A percentile compares a stretch with the other conserved stretches of the same genome.
Evolutionary conservation across 1,140 invertebrate species (phyloP).

Genomic region (Trichomalopsis sarcophagae): DNA sequence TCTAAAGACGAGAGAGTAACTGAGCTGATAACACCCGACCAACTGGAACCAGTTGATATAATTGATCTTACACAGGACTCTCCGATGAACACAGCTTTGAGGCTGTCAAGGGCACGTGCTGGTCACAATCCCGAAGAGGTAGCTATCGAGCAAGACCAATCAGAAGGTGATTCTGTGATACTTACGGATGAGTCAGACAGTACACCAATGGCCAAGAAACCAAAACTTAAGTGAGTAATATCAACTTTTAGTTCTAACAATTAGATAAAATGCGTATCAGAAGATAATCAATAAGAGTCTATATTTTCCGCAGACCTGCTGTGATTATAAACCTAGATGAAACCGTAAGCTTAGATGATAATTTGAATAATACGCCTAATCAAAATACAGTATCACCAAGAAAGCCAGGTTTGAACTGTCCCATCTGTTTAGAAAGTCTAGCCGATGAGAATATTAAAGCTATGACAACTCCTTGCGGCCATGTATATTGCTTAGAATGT

Average conservation of each 20-base stretch:
- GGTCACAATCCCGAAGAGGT: not conserved
- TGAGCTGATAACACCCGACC: not conserved
- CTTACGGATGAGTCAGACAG: not conserved
- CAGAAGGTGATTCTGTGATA: not conserved
- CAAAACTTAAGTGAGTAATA: conserved; percentile 29
- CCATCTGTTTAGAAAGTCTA: conserved; percentile 61
- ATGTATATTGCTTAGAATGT: conserved; percentile 61
- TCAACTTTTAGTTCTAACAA: not conserved
- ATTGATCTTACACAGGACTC: conserved; percentile 61
- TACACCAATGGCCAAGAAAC: not conserved
- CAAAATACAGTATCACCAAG: not conserved
- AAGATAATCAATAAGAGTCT: not conserved
- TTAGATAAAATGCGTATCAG: not conserved
- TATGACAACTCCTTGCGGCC: conserved; percentile 63
- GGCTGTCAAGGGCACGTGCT: not conserved
- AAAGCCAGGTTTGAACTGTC: conserved; percentile 51
- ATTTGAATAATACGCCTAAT: not conserved
- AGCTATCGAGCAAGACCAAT: not conserved
- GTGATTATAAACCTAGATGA: conserved; percentile 45
- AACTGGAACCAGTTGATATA: conserved; percentile 44
- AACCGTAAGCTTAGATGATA: conserved; percentile 51
- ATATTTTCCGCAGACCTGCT: conserved; percentile 14
- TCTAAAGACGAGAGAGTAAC: not conserved
- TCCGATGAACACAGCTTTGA: conserved; percentile 33
- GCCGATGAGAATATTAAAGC: conserved; percentile 52